Percentiles rank a stretch among this genome's conserved stretches.
phyloP scores from a whole-genome alignment of 2,888 invertebrate genomes.

The Ptychoptera contaminata region DNA sequence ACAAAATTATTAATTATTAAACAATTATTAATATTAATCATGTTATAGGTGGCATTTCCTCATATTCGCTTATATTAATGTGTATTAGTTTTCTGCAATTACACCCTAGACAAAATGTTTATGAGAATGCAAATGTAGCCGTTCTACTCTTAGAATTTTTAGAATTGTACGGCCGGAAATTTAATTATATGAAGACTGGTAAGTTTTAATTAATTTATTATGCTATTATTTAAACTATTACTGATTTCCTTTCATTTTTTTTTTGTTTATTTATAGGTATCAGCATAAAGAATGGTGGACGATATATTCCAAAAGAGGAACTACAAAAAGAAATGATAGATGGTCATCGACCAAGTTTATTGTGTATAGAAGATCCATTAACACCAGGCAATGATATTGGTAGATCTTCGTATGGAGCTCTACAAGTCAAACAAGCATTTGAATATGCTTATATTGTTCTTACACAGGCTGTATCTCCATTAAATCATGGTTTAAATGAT shows the following conservation, averaged over 20 bases:
- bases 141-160: constrained; percentile 93
- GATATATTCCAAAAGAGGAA: constrained; percentile 88
- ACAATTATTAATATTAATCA: background rate
- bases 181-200: constrained; percentile 88
- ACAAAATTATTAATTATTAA: background rate
- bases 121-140: constrained; percentile 65
- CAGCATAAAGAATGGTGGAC: constrained; percentile 81
- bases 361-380: constrained; percentile 96
- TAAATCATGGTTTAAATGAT: constrained; percentile 37
- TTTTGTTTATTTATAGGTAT: constrained; percentile 39
- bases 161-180: constrained; percentile 91
- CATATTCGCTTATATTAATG: constrained; percentile 96
- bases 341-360: constrained; percentile 80
- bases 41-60: constrained; percentile 75
- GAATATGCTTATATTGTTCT: constrained; percentile 86
- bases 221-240: background rate
- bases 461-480: constrained; percentile 52
- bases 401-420: constrained; percentile 73
- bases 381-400: constrained; percentile 96
- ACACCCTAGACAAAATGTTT: constrained; percentile 70
- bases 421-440: constrained; percentile 76
- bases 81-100: constrained; percentile 92
- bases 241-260: too few species aligned
- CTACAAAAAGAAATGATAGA: constrained; percentile 86
- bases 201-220: background rate